These are phyloP conservation scores for Etheostoma perlongum DNA, from an alignment of 2,797 vertebrate genomes.

Conservation along the genomic window DNA sequence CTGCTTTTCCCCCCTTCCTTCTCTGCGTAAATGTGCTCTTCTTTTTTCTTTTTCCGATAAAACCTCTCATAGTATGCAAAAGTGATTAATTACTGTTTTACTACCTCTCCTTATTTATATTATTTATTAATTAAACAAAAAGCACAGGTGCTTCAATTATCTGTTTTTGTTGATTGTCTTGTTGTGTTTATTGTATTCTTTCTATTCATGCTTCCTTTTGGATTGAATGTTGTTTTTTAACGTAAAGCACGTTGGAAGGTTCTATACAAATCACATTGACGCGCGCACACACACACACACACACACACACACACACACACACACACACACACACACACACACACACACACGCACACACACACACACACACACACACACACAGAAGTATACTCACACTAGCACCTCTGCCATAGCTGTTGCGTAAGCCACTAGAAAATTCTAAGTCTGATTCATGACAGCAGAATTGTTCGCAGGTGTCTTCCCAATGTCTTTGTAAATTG, in stretches of 20 bases:
- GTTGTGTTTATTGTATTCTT: no score
- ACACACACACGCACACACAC: slow-evolving; percentile 3
- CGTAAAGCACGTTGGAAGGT: no score
- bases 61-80: slow-evolving; percentile 87
- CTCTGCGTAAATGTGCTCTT: slow-evolving; percentile 13
- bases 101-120: slow-evolving; percentile 90
- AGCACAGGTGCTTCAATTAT: slow-evolving; percentile 93
- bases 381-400: neutral
- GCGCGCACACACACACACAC: slow-evolving; percentile 1
- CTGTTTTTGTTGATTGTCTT: slow-evolving; percentile 10
- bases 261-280: no score
- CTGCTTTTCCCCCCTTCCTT: neutral
- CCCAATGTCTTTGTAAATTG: no score
- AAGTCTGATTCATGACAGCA: no score
- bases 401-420: slow-evolving; percentile 28
- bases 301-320: neutral
- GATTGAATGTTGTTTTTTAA: no score
- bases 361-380: neutral
- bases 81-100: slow-evolving; percentile 92
- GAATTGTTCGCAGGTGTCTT: no score
- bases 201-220: no score
- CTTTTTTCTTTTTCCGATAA: slow-evolving; percentile 65
- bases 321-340: slow-evolving; percentile 1
- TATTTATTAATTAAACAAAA: slow-evolving; percentile 93
- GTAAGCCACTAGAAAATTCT: slow-evolving; percentile 20